Conservation (phyloP, 2,888 invertebrate species). For the Scrobipalpa atriplicella region DNA sequence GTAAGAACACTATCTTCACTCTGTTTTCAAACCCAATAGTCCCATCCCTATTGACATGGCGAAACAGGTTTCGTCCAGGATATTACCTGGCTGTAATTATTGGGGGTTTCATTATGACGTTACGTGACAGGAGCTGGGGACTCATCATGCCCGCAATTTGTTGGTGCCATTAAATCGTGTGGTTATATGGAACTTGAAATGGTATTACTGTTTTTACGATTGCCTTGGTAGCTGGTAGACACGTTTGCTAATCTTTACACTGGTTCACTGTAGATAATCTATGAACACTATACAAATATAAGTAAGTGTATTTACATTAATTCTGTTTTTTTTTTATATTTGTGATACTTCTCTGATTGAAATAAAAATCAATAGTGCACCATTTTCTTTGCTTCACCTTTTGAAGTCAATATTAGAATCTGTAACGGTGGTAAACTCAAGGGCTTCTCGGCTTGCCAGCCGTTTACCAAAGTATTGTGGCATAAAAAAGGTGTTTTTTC, state of each 20-base stretch:
- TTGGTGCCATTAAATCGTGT: slow-evolving; percentile 50
- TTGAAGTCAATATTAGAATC: too few relatives aligned
- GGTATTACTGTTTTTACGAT: slow-evolving; percentile 23
- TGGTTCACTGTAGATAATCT: neutral
- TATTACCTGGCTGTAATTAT: slow-evolving; percentile 69
- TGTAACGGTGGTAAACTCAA: too few relatives aligned
- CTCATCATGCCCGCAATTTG: slow-evolving; percentile 62
- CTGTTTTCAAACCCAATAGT: neutral
- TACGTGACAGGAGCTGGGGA: slow-evolving; percentile 68
- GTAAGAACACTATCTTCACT: too few relatives aligned
- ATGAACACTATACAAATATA: neutral
- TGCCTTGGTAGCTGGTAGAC: slow-evolving; percentile 16
- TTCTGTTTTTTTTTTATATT: neutral
- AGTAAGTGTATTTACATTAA: neutral
- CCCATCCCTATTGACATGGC: slow-evolving; percentile 28
- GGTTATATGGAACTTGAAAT: slow-evolving; percentile 22
- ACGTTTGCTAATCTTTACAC: slow-evolving; percentile 7
- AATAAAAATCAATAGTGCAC: too few relatives aligned
- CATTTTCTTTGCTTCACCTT: too few relatives aligned
- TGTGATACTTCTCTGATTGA: too few relatives aligned
- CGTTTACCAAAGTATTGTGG: too few relatives aligned
- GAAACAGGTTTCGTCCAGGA: slow-evolving; percentile 55
- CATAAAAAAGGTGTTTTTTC: too few relatives aligned
- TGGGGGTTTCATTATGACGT: slow-evolving; percentile 70
- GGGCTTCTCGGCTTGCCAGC: too few relatives aligned